Evolutionary conservation across 1,140 invertebrate species (phyloP).

Genomic region (Orchestia grillus): DNA sequence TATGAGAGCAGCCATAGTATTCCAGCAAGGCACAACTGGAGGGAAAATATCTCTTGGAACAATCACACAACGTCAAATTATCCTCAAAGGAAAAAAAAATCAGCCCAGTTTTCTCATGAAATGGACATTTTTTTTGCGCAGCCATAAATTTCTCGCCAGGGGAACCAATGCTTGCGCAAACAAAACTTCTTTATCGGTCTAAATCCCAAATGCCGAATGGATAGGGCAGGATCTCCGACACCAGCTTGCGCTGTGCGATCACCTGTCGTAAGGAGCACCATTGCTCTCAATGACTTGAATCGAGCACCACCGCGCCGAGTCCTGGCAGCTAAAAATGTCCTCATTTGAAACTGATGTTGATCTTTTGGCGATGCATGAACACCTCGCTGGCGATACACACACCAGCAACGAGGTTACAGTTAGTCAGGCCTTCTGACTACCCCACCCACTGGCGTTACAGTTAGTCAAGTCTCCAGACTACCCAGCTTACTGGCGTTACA

Average conservation of each 20-base stretch:
- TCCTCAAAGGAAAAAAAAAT: background rate
- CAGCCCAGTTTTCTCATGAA: background rate
- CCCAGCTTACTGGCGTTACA: background rate
- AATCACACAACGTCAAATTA: background rate
- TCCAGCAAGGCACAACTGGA: background rate
- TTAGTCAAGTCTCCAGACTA: background rate
- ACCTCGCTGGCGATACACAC: background rate
- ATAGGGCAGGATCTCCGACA: background rate
- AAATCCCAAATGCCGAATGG: background rate
- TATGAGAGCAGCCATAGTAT: background rate
- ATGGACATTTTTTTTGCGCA: background rate
- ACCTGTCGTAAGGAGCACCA: background rate
- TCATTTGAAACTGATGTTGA: constrained; percentile 29
- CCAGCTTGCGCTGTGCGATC: background rate
- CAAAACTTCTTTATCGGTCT: background rate
- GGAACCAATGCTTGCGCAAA: background rate
- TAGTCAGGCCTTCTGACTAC: too few species aligned
- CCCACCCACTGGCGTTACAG: background rate
- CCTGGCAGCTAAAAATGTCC: constrained; percentile 3
- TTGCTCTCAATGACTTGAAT: background rate
- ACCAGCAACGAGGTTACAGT: too few species aligned
- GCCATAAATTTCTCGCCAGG: background rate
- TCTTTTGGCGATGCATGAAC: background rate
- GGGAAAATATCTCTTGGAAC: background rate
- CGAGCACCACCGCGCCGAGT: background rate